Base-by-base conservation (phyloP, 35 echinoderm and acorn worm species). In the Apostichopus parvimensis region DNA sequence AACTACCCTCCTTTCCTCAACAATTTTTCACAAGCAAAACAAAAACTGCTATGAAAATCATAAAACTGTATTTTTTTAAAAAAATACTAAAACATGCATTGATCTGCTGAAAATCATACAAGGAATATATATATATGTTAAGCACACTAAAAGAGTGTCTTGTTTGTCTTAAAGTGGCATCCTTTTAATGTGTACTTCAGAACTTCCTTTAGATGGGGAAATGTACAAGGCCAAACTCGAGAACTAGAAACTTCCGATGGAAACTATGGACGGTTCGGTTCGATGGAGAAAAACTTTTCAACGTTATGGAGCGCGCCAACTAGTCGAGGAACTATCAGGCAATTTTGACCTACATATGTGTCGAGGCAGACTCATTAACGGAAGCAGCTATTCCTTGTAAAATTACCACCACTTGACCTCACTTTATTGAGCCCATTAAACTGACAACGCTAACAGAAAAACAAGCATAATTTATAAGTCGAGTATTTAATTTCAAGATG, bases 331-430 rank as follows among this genome's bases (percentile, higher is more conserved):
- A 75, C 71, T 75, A 75, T 75, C 71, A 6, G n/a, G 71, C 71
- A 75, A 75, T 75, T 75, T 75, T 75, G 71, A 75, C 71, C 71
- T 75, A 75, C 71, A 75, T 75, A 75, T 75, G 4, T 75, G 20
- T 18, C n/a, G 71, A 75, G n/a, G 71, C 71, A 75, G 71, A 75
- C 71, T 75, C 7, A 18, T 75, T n/a, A 75, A 75, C 17, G 71
- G 17, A 75, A n/a, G 13, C 21, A 75, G 71, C 71, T 18, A 75
- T 75, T n/a, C 71, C 71, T 75, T 75, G n/a, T 75, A 75, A 75
- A 75, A 75, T 75, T 75, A 75, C n/a, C 71, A 75, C 71, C 21
- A 75, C 71, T 75, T 75, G 71, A 75, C 71, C 71, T 75, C 71
- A 75, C 71, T 75, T 45, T 75, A 75, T 75, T 75, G 71, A 75